These are phyloP conservation scores for Oasisia sp. DNA, from an alignment of 2,888 invertebrate species.

Conservation along the genomic window DNA sequence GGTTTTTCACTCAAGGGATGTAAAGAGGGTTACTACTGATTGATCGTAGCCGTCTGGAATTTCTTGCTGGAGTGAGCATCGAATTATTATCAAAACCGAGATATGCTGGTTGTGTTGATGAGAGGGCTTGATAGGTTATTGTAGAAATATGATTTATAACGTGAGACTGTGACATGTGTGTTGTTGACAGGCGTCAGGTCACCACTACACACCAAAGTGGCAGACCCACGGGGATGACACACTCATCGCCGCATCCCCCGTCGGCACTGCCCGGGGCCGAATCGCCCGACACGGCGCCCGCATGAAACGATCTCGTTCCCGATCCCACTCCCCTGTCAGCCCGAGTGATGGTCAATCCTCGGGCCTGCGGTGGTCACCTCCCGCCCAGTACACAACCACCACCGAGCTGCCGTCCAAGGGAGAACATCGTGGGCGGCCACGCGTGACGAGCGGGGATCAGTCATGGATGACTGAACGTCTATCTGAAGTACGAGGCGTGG, in stretches of 20 bases:
- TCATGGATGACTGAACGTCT: conserved; percentile 49
- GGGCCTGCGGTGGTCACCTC: conserved; percentile 58
- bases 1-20: too few relatives aligned
- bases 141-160: background rate
- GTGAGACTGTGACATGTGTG: background rate
- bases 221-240: conserved; percentile 59
- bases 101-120: too few relatives aligned
- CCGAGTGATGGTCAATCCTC: conserved; percentile 28
- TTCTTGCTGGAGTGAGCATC: too few relatives aligned
- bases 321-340: conserved; percentile 54
- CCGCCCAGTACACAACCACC: conserved; percentile 38
- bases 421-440: background rate
- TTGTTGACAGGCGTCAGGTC: background rate
- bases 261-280: conserved; percentile 55
- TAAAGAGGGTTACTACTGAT: too few relatives aligned
- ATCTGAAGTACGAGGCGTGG: conserved; percentile 42
- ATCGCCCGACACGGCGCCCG: conserved; percentile 62
- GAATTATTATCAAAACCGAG: too few relatives aligned
- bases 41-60: too few relatives aligned
- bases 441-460: background rate
- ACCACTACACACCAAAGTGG: conserved; percentile 59
- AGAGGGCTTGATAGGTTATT: too few relatives aligned
- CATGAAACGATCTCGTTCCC: conserved; percentile 40
- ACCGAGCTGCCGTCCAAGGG: background rate
- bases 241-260: conserved; percentile 49